Base-by-base conservation (phyloP, 2,888 invertebrate species). In the Furcula furcula region DNA sequence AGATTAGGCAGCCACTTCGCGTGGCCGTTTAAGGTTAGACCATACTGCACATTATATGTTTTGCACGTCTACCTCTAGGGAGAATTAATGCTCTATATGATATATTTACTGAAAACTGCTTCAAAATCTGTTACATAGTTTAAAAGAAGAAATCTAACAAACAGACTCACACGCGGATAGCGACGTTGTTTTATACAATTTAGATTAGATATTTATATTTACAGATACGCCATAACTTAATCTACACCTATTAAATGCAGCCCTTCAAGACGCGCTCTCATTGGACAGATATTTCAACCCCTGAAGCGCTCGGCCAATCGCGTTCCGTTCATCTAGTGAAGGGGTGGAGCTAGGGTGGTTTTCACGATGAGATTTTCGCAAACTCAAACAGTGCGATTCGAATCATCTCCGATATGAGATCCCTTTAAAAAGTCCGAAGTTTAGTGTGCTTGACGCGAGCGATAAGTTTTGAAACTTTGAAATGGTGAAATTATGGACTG, bases 221-320 rank as follows among this genome's bases (percentile, higher is more conserved):
- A 68, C 66, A 60, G 64, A 65, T 65, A 68, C 78, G 72, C 79
- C 76, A 84, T 85, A 88, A 86, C 80, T 82, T 75, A 84, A 88
- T 88, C 85, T 83, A 83, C 79, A 85, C 77, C 80, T 84, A 84
- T 79, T 78, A 71, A 81, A 73, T 68, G 68, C 73, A 78, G 77
- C 78, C 76, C 76, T 65, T 58, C 44, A 54, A 40, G 42, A 47
- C 35, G 29, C 23, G 26, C 41, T 49, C 40, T 47, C 50, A 88
- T 89, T 89, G 89, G 89, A 55, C 55, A 53, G 55, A 60, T 55
- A 55, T 73, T 70, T 51, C 87, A 82, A 79, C 87, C 87, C 89
- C 85, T 76, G 66, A 40, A 37, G 32, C 42, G 32, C 41, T 55
- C 59, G 34, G 50, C 89, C 86, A 89, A 89, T 88, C 71, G 50